Evolutionary conservation across 92 coral and sea anemone genomes (phyloP).

Genomic region (Epizoanthus fatuus): DNA sequence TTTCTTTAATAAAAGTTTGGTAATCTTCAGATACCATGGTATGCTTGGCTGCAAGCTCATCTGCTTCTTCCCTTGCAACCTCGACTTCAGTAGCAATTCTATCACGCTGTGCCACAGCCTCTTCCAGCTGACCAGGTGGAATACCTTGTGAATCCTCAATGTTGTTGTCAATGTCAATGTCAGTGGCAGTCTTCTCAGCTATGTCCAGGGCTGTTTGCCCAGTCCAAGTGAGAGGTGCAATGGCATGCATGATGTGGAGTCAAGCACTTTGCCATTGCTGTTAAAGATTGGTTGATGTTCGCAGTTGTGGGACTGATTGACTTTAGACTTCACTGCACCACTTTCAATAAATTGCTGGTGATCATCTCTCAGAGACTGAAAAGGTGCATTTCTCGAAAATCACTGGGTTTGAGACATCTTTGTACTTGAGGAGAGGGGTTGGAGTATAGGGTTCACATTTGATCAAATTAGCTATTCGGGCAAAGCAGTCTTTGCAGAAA

Average conservation of each 20-base stretch:
- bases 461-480: slow-evolving; percentile 18
- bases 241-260: slow-evolving; percentile 61
- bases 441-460: slow-evolving; percentile 56
- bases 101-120: slow-evolving; percentile 13
- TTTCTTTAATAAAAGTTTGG: background rate
- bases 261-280: slow-evolving; percentile 36
- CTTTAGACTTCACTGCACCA: slow-evolving; percentile 47
- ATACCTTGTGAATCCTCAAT: slow-evolving; percentile 37
- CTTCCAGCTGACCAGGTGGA: background rate
- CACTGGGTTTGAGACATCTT: no score
- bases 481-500: slow-evolving; percentile 54
- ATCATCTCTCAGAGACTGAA: no score
- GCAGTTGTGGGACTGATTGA: slow-evolving; percentile 49
- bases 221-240: slow-evolving; percentile 58
- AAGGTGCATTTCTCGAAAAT: no score
- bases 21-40: background rate
- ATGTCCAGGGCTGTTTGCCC: slow-evolving; percentile 55
- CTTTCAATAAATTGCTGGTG: background rate
- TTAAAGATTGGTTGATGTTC: slow-evolving; percentile 35
- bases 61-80: background rate
- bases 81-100: background rate
- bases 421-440: slow-evolving; percentile 19
- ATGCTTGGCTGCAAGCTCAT: background rate
- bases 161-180: slow-evolving; percentile 48
- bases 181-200: slow-evolving; percentile 29